Evolutionary conservation across 1,140 invertebrate species (phyloP).

Genomic region (Pachypsylla venusta): DNA sequence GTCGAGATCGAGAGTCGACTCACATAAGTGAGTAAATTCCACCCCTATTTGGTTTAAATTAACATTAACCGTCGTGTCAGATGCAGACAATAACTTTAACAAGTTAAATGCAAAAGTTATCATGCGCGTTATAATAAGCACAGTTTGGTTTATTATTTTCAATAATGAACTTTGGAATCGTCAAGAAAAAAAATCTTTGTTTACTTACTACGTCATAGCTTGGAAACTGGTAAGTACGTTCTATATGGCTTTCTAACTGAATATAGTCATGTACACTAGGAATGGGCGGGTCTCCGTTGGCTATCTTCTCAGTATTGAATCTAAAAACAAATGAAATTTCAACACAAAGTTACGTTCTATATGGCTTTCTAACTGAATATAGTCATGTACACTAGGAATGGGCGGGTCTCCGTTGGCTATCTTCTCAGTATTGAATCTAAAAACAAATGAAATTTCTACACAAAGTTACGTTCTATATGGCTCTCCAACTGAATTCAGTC

Average conservation of each 20-base stretch:
- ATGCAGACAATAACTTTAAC: no score
- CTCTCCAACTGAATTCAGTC: conserved; percentile 46
- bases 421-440: conserved; percentile 24
- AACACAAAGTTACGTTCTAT: conserved; percentile 39
- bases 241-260: conserved; percentile 37
- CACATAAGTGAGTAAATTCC: no score
- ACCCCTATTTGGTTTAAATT: no score
- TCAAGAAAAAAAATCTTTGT: no score
- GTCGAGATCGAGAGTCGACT: no score
- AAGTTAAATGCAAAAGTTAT: no score
- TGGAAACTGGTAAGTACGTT: conserved; percentile 27
- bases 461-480: conserved; percentile 38
- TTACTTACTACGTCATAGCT: background rate
- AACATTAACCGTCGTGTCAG: no score
- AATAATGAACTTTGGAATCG: no score
- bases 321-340: no score
- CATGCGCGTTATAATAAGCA: no score
- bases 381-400: conserved; percentile 50
- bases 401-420: conserved; percentile 41
- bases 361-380: conserved; percentile 41
- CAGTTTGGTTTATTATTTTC: no score
- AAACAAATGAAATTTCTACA: no score
- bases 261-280: conserved; percentile 52
- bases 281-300: conserved; percentile 42
- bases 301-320: conserved; percentile 30